These are phyloP conservation scores for Frieseomelitta varia DNA, from an alignment of 1,140 invertebrate genomes.

Conservation along the genomic window DNA sequence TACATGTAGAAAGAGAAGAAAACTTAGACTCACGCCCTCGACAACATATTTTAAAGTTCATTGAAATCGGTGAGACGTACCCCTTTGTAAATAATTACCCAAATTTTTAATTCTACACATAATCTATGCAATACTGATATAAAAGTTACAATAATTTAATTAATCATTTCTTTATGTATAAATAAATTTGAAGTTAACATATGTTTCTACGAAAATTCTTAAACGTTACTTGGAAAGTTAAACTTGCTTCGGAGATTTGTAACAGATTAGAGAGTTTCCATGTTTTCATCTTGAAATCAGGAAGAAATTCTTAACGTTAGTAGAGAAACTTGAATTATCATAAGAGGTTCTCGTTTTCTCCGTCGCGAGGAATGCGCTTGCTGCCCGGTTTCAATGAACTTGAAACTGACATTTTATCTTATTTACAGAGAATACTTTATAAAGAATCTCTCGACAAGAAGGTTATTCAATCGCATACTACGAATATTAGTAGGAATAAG, in stretches of 20 bases:
- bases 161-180: neutral
- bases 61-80: no score
- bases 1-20: no score
- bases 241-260: neutral
- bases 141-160: neutral
- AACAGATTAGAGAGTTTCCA: slow-evolving; percentile 8
- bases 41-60: no score
- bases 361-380: slow-evolving; percentile 1
- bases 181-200: neutral
- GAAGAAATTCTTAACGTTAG: slow-evolving; percentile 43
- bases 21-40: no score
- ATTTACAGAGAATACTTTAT: no score
- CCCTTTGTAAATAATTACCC: neutral
- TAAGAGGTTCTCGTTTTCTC: slow-evolving; percentile 46
- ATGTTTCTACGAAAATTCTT: neutral
- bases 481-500: no score
- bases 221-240: neutral
- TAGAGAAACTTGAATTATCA: slow-evolving; percentile 47
- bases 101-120: neutral
- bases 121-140: neutral
- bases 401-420: neutral
- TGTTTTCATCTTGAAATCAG: slow-evolving; percentile 24
- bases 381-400: slow-evolving; percentile 5
- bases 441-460: neutral
- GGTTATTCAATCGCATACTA: neutral